phyloP scores from a whole-genome alignment of 2,797 vertebrate species.

The Phataginus tricuspis region DNA sequence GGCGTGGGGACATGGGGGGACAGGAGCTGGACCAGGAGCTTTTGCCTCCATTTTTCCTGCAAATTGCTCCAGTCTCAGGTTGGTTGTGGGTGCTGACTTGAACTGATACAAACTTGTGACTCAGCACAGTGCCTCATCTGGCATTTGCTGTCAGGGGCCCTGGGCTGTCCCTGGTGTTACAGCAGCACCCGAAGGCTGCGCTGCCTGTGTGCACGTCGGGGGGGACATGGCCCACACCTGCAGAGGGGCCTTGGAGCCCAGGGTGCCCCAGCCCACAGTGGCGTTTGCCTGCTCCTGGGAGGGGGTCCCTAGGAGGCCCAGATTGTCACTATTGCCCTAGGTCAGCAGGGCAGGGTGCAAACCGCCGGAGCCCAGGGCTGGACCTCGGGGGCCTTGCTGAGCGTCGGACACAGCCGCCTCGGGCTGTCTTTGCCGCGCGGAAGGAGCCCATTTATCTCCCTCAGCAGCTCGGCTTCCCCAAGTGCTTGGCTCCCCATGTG shows the following conservation, averaged over 20 bases:
- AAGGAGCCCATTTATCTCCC: neutral
- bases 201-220: accelerated
- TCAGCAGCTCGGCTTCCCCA: neutral
- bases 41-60: neutral
- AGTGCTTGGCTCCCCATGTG: neutral
- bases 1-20: too few species aligned
- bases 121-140: accelerated
- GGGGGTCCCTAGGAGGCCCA: too few species aligned
- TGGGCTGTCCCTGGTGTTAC: too few species aligned
- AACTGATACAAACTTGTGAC: accelerated
- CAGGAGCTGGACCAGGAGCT: too few species aligned
- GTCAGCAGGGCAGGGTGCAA: neutral
- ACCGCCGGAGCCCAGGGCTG: neutral
- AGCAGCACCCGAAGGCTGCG: accelerated
- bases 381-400: too few species aligned
- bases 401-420: accelerated
- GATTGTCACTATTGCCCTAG: neutral
- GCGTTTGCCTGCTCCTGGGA: neutral
- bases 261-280: too few species aligned
- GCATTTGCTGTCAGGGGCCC: accelerated
- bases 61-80: neutral
- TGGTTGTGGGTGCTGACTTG: neutral
- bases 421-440: neutral
- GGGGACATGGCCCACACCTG: too few species aligned
- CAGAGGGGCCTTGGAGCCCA: neutral